Evolutionary conservation across 2,888 invertebrate genomes (phyloP).

Genomic region (Orgyia antiqua): DNA sequence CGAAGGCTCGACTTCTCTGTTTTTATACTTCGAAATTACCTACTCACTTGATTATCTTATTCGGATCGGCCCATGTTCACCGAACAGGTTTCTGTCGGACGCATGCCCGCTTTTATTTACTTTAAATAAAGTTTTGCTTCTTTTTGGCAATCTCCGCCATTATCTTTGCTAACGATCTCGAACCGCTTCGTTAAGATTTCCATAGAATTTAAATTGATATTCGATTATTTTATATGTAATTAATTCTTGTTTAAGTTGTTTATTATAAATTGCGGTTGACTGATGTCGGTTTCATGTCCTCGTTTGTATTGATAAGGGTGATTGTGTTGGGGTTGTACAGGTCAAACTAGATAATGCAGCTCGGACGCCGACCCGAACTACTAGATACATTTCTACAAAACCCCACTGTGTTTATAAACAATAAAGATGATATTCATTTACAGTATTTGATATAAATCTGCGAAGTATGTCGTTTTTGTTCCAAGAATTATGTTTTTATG

Average conservation of each 20-base stretch:
- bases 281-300: slow-evolving; percentile 62
- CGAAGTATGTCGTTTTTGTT: slow-evolving; percentile 19
- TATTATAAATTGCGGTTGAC: slow-evolving; percentile 45
- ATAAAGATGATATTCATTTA: slow-evolving; percentile 20
- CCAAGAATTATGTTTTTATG: slow-evolving; percentile 13
- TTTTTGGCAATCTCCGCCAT: slow-evolving; percentile 71
- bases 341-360: slow-evolving; percentile 66
- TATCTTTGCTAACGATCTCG: slow-evolving; percentile 70
- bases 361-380: slow-evolving; percentile 50
- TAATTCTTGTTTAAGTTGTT: slow-evolving; percentile 49
- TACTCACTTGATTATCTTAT: slow-evolving; percentile 70
- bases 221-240: slow-evolving; percentile 49
- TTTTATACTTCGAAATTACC: slow-evolving; percentile 64
- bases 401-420: slow-evolving; percentile 13
- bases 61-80: slow-evolving; percentile 50
- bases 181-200: slow-evolving; percentile 66
- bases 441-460: slow-evolving; percentile 4
- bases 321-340: slow-evolving; percentile 53
- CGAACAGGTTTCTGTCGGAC: slow-evolving; percentile 57
- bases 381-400: slow-evolving; percentile 11
- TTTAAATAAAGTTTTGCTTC: slow-evolving; percentile 68
- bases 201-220: slow-evolving; percentile 62
- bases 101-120: slow-evolving; percentile 71
- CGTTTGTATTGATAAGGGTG: slow-evolving; percentile 66
- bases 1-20: slow-evolving; percentile 39